Conservation (phyloP, 2,888 invertebrate species). For the Acleris laterana region DNA sequence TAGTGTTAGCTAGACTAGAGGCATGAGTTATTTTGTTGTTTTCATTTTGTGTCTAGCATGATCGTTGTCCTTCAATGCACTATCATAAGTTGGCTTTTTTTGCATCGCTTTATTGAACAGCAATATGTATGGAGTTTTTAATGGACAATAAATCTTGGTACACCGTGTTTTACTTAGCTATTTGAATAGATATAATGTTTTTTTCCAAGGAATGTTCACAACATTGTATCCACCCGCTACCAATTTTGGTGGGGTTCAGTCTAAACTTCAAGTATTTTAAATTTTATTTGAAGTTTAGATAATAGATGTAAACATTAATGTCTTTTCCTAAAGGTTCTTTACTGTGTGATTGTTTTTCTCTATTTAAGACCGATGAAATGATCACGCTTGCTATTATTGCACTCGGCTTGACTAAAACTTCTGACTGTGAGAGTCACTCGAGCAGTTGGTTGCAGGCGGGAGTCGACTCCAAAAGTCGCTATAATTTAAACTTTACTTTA, state of each 20-base stretch:
- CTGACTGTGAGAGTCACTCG: constrained; percentile 13
- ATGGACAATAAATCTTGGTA: constrained; percentile 55
- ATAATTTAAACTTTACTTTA: neutral
- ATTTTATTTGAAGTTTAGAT: constrained; percentile 32
- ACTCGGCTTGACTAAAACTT: constrained; percentile 51
- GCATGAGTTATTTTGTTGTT: constrained; percentile 41
- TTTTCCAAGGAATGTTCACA: constrained; percentile 75
- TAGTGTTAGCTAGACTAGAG: constrained; percentile 25
- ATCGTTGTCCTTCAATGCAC: constrained; percentile 80
- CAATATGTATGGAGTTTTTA: constrained; percentile 61
- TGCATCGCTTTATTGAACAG: constrained; percentile 69
- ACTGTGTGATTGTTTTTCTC: constrained; percentile 79
- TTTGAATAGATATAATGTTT: constrained; percentile 62
- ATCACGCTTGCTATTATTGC: constrained; percentile 56
- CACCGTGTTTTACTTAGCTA: constrained; percentile 49
- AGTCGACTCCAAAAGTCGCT: constrained; percentile 8
- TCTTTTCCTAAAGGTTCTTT: constrained; percentile 74
- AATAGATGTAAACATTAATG: constrained; percentile 53
- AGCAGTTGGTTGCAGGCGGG: constrained; percentile 18
- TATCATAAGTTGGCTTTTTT: constrained; percentile 69
- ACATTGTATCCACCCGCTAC: constrained; percentile 63
- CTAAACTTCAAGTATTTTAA: constrained; percentile 48
- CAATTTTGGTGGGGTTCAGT: constrained; percentile 51
- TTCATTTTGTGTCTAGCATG: constrained; percentile 53
- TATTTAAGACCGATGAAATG: constrained; percentile 63